Base-by-base conservation (phyloP, 1,140 invertebrate species). In the Carposina sasakii region DNA sequence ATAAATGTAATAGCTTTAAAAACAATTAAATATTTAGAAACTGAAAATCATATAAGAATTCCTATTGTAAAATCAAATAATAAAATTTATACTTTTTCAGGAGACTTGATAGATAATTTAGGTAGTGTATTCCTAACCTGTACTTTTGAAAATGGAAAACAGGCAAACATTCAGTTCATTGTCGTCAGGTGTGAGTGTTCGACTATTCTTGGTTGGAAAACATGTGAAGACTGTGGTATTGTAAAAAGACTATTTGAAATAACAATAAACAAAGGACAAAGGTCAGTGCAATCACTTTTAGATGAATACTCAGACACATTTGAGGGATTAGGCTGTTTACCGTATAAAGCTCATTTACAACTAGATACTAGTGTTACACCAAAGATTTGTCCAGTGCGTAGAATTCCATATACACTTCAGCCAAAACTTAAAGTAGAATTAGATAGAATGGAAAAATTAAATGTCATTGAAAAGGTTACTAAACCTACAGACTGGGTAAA, bases 401-500 rank as follows among this genome's bases (percentile, higher is more conserved):
- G 15, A 23, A 34, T 36, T 6, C 43, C 30, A 12, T 46, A 34
- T 36, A 4, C 43, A 16, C 36, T 46, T 24, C 43, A 34, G 23
- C 21, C n/a, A 28, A 22, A 36, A 15, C 31, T 46, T 12, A 46
- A 46, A 13, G 17, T 6, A 5, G 43, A 46, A 20, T 28, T 46
- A 46, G 31, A 46, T 23, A 22, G 20, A 22, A 34, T 46, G 31
- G 53, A 44, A 26, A 31, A 52, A 8, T 39, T 47, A 15, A 57
- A 57, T 10, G 49, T 79, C 24, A 67, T 84, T 15, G 28, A 54
- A 31, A 60, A 67, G 60, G 65, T 81, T 30, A 59, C 63, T 44
- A 52, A 64, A 28, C 65, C 60, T 37, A 69, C 64, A 20, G 60
- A 66, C 24, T 88, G 85, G 85, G 66, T 73, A 9, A 66, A 74